Evolutionary conservation across 2,888 invertebrate genomes (phyloP).

Genomic region (Heteromyza rotundicornis): DNA sequence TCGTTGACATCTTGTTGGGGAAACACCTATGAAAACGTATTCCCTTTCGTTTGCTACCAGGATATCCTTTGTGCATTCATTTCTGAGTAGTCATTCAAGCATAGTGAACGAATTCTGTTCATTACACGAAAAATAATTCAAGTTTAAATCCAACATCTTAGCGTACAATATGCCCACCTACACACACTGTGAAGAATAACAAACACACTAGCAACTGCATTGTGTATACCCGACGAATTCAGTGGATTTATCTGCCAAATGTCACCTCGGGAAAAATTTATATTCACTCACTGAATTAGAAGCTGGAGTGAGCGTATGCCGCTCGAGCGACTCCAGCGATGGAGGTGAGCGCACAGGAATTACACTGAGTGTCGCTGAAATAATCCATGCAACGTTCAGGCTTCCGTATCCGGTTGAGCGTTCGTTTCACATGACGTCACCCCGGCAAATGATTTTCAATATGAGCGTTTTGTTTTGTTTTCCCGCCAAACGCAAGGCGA

Average conservation of each 20-base stretch:
- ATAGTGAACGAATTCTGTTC: not conserved
- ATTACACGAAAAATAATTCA: constrained; percentile 1
- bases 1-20: too few relatives aligned
- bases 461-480: too few relatives aligned
- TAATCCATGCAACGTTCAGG: constrained; percentile 1
- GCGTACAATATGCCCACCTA: not conserved
- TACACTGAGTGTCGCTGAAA: not conserved
- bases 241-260: constrained; percentile 51
- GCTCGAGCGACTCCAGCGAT: too few relatives aligned
- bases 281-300: constrained; percentile 23
- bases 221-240: not conserved
- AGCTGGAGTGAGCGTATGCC: too few relatives aligned
- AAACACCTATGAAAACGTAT: too few relatives aligned
- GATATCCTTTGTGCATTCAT: not conserved
- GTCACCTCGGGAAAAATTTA: constrained; percentile 52
- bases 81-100: not conserved
- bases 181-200: not conserved
- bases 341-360: too few relatives aligned
- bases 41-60: too few relatives aligned
- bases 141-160: not conserved
- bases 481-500: too few relatives aligned
- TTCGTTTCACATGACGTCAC: too few relatives aligned
- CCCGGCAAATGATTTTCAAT: not conserved
- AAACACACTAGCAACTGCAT: not conserved
- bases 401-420: not conserved